phyloP scores from a whole-genome alignment of 2,888 invertebrate genomes.

The Tenthredo scrophulariae region DNA sequence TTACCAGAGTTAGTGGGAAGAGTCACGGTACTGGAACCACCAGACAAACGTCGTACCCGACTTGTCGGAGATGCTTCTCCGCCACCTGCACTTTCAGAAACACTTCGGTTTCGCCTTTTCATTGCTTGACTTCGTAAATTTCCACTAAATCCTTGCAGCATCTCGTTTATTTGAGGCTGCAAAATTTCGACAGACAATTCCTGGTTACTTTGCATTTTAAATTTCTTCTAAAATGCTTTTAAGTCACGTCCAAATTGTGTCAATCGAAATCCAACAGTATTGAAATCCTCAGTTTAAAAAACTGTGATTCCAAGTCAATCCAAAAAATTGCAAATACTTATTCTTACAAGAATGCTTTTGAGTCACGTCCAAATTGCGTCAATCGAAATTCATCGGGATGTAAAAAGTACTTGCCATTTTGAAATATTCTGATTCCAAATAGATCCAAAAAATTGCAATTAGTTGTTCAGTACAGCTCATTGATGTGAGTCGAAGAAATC shows the following conservation, averaged over 20 bases:
- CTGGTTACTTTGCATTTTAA: neutral
- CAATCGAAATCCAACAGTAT: neutral
- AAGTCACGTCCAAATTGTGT: neutral
- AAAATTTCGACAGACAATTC: slow-evolving; percentile 63
- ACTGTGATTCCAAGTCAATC: neutral
- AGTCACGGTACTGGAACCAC: slow-evolving; percentile 73
- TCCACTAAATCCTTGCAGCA: slow-evolving; percentile 80
- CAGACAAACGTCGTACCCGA: slow-evolving; percentile 75
- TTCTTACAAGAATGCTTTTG: neutral
- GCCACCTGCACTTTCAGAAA: slow-evolving; percentile 83
- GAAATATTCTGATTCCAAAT: neutral
- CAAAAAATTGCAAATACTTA: neutral
- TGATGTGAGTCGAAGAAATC: neutral
- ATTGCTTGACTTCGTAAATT: slow-evolving; percentile 77
- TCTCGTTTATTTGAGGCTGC: slow-evolving; percentile 83
- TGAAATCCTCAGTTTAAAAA: neutral
- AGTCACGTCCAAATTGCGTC: neutral
- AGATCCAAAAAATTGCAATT: neutral
- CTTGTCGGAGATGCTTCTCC: slow-evolving; percentile 71
- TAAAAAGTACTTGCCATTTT: neutral
- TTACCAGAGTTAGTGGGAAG: slow-evolving; percentile 64
- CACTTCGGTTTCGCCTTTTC: slow-evolving; percentile 83
- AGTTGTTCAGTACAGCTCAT: neutral
- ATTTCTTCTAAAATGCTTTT: neutral
- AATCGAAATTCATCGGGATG: neutral